phyloP scores from a whole-genome alignment of 2,113 vertebrate species.

The Vulpes lagopus region DNA sequence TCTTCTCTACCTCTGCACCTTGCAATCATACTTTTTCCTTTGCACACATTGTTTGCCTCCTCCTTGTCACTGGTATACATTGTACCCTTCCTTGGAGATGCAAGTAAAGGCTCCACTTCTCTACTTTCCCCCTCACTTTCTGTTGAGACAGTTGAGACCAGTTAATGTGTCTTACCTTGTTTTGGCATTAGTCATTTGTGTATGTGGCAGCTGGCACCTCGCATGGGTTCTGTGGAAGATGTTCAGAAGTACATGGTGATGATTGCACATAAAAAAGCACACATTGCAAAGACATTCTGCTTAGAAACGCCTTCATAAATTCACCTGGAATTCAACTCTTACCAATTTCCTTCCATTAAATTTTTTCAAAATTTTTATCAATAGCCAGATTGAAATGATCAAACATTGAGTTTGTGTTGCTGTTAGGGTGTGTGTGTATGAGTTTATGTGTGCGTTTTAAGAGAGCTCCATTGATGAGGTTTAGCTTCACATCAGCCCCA shows the following conservation, averaged over 20 bases:
- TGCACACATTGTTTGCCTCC: no score
- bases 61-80: neutral
- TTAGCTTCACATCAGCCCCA: neutral
- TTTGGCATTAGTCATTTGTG: neutral
- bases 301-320: constrained; percentile 19
- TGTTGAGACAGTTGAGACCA: no score
- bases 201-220: neutral
- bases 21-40: neutral
- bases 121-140: neutral
- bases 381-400: neutral
- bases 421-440: neutral
- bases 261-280: neutral
- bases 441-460: neutral
- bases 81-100: neutral
- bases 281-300: neutral
- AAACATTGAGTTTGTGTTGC: neutral
- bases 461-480: neutral
- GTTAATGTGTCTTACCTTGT: neutral
- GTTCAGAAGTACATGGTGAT: neutral
- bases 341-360: neutral
- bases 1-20: neutral
- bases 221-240: neutral
- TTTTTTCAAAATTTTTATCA: neutral
- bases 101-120: neutral
- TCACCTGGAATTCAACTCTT: neutral